Evolutionary conservation across 2,888 invertebrate genomes (phyloP), one percentile per base, ranked within the genome.

Genomic region (Scaptomyza flava): DNA sequence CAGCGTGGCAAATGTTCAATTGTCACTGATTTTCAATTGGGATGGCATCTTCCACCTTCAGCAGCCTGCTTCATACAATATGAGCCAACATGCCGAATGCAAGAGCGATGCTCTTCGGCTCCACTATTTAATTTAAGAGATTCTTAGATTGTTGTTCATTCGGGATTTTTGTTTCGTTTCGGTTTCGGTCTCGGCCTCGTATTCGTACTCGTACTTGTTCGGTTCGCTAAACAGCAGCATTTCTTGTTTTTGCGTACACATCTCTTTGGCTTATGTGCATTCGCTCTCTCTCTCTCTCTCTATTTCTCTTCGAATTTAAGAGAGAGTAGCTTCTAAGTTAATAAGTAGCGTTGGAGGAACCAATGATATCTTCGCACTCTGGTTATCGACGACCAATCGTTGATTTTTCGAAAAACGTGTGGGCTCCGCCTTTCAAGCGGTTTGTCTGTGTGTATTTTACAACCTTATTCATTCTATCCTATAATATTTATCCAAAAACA

Each of bases 1-100:
- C 77, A 54, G 63, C 72, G 82, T 79, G 76, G 82, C 81, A 78
- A 78, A 81, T 81, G 78, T 72, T 79, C 78, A 78, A 81, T 81
- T 81, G 82, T 79, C 82, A 82, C 79, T 81, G 79, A 81, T 60
- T 79, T 79, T 66, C 63, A 64, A 71, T 79, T 66, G 66, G 66
- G 67, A 67, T 65, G 74, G 56, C 67, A 60, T 17, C 61, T 64
- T 77, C 65, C 57, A 61, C 61, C 72, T 43, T 51, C 52, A 56
- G 50, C 68, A 38, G 54, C 34, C 14, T 38, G 38, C 38, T 38
- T 14, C 14, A 23, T 23, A 23, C 38, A 38, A 14, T 7, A 14
- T 7, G 14, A 23, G 23, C 23, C 23, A 23, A 23, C 23, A 50
- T 58, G 53, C 56, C 53, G 45, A 52, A 11, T 65, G 53, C 57